Percentiles rank a stretch among this genome's conserved stretches.
phyloP scores from a whole-genome alignment of 2,888 invertebrate genomes.

The Drosophila stalkeri region DNA sequence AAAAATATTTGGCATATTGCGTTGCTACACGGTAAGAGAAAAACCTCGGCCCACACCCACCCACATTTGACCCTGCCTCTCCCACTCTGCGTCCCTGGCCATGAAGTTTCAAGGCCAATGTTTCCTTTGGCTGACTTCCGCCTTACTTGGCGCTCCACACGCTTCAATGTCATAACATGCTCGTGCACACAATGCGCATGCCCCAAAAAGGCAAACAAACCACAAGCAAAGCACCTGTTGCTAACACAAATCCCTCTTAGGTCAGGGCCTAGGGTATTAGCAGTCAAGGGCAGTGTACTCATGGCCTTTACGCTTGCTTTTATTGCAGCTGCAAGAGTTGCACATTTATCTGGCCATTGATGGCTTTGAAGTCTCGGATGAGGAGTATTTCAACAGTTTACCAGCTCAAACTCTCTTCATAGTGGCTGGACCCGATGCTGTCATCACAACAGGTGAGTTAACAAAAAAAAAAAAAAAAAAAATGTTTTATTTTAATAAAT shows the following conservation, averaged over 20 bases:
- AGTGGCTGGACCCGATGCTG: constrained; percentile 85
- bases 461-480: not conserved
- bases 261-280: constrained; percentile 46
- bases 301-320: constrained; percentile 20
- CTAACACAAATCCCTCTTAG: constrained; percentile 31
- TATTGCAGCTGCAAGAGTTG: constrained; percentile 83
- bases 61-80: constrained; percentile 25
- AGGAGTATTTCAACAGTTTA: constrained; percentile 91
- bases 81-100: constrained; percentile 38
- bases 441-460: constrained; percentile 87
- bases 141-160: constrained; percentile 50
- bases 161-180: constrained; percentile 75
- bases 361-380: constrained; percentile 90
- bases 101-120: constrained; percentile 73
- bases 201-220: constrained; percentile 24
- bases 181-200: constrained; percentile 57
- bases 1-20: constrained; percentile 46
- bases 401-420: constrained; percentile 91
- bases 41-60: constrained; percentile 10
- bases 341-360: constrained; percentile 88
- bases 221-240: constrained; percentile 62
- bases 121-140: constrained; percentile 60
- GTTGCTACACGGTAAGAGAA: constrained; percentile 35
- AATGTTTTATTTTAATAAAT: not conserved
- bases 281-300: constrained; percentile 61